Evolutionary conservation across 2,888 invertebrate species (phyloP).

Genomic region (Prosapia bicincta): DNA sequence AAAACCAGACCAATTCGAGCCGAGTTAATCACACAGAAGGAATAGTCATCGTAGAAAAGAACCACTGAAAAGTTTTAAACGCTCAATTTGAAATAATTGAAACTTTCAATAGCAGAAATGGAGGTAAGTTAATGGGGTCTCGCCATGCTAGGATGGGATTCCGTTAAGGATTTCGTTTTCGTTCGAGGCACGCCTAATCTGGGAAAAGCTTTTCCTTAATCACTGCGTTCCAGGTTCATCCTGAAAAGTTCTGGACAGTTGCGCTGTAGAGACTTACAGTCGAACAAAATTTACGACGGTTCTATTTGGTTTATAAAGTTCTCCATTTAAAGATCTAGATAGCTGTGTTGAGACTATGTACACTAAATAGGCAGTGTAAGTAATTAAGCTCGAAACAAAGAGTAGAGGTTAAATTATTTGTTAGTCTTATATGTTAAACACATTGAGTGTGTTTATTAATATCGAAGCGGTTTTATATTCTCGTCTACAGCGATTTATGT

Average conservation of each 20-base stretch:
- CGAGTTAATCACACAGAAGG: background rate
- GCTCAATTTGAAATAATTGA: background rate
- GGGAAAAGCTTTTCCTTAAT: background rate
- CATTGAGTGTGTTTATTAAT: no score
- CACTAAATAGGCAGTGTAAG: no score
- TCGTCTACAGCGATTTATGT: no score
- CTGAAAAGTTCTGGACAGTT: background rate
- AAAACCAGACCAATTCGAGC: background rate
- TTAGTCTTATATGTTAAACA: no score
- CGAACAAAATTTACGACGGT: background rate
- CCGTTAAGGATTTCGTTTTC: background rate
- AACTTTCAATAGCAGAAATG: background rate
- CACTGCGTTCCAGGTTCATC: background rate
- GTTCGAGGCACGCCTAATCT: background rate
- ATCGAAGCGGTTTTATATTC: no score
- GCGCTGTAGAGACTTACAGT: background rate
- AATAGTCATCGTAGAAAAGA: background rate
- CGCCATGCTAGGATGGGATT: background rate
- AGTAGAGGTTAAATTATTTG: no score
- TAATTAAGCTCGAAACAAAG: no score
- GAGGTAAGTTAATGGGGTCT: background rate
- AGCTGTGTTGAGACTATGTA: no score
- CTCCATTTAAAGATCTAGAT: background rate
- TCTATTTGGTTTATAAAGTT: background rate
- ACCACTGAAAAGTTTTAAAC: background rate